Evolutionary conservation across 2,888 invertebrate species (phyloP).

Genomic region (Ypsolopha sequella): DNA sequence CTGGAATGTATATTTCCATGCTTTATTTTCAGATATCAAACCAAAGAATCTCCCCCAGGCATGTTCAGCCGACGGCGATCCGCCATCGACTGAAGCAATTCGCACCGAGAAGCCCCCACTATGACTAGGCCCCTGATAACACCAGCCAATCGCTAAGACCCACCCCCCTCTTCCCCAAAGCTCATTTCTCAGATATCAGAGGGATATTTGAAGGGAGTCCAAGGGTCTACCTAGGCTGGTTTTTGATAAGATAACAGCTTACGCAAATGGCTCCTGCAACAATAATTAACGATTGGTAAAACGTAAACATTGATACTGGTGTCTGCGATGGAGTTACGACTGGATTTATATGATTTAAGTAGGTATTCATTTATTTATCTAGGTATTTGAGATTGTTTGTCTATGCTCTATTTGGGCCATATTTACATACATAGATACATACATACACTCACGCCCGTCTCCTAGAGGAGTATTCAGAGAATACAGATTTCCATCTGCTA

Average conservation of each 20-base stretch:
- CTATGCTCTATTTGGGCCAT: no score
- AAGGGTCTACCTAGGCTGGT: slow-evolving; percentile 25
- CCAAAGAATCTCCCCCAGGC: slow-evolving; percentile 20
- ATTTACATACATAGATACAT: no score
- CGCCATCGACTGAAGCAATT: slow-evolving; percentile 46
- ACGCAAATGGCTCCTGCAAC: slow-evolving; percentile 57
- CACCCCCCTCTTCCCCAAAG: slow-evolving; percentile 18
- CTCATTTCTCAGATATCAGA: not conserved
- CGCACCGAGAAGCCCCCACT: slow-evolving; percentile 35
- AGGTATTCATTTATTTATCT: no score
- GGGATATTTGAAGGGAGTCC: not conserved
- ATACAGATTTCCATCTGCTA: no score
- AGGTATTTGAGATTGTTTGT: no score
- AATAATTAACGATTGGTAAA: slow-evolving; percentile 35
- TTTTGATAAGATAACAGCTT: slow-evolving; percentile 34
- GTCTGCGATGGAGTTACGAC: slow-evolving; percentile 25
- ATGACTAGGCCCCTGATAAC: slow-evolving; percentile 46
- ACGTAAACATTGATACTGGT: slow-evolving; percentile 44
- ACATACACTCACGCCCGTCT: no score
- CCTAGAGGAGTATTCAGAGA: no score
- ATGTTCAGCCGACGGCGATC: slow-evolving; percentile 55
- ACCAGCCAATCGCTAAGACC: slow-evolving; percentile 17
- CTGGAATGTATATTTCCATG: not conserved
- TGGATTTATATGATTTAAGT: not conserved
- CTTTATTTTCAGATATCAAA: not conserved